phyloP scores from a whole-genome alignment of 1,140 invertebrate species.

The Penaeus chinensis region DNA sequence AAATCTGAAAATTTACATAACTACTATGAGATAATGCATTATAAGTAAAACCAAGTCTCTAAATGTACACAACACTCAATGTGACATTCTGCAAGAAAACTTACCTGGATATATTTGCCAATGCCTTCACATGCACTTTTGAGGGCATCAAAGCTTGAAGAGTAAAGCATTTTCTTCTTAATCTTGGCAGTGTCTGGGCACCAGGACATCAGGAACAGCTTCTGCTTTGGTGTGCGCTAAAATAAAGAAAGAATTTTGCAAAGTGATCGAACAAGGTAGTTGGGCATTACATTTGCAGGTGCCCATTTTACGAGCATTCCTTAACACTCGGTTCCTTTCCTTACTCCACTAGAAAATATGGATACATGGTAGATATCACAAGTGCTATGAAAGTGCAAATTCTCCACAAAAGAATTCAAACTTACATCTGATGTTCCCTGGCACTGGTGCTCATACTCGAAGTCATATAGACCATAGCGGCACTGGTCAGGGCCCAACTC shows the following conservation, averaged over 20 bases:
- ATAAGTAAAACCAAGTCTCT: background rate
- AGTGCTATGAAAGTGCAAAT: too few relatives aligned
- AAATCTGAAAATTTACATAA: too few relatives aligned
- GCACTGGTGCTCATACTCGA: constrained; percentile 94
- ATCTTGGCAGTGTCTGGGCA: constrained; percentile 97
- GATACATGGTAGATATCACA: background rate
- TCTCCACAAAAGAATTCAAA: background rate
- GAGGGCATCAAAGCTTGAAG: constrained; percentile 94
- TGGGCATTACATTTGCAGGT: too few relatives aligned
- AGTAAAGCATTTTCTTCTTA: constrained; percentile 99
- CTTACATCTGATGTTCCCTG: constrained; percentile 85
- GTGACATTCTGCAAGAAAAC: background rate
- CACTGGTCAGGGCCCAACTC: constrained; percentile 89
- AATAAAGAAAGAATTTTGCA: constrained; percentile 22
- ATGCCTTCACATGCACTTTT: constrained; percentile 95
- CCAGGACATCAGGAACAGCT: constrained; percentile 96
- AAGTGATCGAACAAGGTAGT: background rate
- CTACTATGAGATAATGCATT: too few relatives aligned
- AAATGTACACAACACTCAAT: too few relatives aligned
- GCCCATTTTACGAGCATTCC: background rate
- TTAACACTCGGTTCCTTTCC: too few relatives aligned
- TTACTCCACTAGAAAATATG: background rate
- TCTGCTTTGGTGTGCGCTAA: constrained; percentile 82
- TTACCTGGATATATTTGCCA: constrained; percentile 93
- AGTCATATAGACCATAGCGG: constrained; percentile 94